Conservation (phyloP, 2,113 vertebrate species). For the Pavo muticus region DNA sequence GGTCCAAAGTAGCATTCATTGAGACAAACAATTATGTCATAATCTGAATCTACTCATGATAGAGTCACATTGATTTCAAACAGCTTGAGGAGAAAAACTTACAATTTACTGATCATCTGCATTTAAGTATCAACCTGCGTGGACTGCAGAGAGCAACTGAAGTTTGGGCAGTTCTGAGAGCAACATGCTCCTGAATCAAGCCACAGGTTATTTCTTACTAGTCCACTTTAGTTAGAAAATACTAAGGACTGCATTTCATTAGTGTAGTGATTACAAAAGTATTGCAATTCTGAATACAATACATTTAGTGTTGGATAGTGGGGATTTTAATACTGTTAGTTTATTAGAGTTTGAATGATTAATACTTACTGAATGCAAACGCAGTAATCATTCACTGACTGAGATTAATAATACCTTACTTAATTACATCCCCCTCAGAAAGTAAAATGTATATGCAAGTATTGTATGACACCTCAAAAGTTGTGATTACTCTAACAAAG, state of each 20-base stretch:
- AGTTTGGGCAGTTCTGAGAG: not conserved
- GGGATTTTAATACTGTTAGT: not conserved
- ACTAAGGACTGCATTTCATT: not conserved
- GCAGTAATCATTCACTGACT: not conserved
- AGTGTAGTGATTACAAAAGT: not conserved
- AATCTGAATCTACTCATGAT: not conserved
- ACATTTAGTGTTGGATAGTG: not conserved
- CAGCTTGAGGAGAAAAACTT: not conserved
- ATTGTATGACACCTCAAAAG: not conserved
- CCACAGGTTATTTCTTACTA: not conserved
- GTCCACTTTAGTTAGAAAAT: not conserved
- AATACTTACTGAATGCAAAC: not conserved
- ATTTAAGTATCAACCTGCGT: not conserved
- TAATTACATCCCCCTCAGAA: not conserved
- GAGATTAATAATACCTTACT: not conserved
- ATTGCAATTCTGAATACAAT: not conserved
- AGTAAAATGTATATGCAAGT: not conserved
- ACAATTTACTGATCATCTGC: not conserved
- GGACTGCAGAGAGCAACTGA: not conserved
- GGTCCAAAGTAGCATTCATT: not conserved
- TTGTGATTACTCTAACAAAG: not conserved
- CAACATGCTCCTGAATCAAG: not conserved
- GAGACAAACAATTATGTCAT: not conserved
- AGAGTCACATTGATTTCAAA: not conserved
- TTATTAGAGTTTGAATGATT: not conserved